These are phyloP conservation scores for Vollenhovia emeryi DNA, from an alignment of 1,140 invertebrate genomes.

Conservation along the genomic window DNA sequence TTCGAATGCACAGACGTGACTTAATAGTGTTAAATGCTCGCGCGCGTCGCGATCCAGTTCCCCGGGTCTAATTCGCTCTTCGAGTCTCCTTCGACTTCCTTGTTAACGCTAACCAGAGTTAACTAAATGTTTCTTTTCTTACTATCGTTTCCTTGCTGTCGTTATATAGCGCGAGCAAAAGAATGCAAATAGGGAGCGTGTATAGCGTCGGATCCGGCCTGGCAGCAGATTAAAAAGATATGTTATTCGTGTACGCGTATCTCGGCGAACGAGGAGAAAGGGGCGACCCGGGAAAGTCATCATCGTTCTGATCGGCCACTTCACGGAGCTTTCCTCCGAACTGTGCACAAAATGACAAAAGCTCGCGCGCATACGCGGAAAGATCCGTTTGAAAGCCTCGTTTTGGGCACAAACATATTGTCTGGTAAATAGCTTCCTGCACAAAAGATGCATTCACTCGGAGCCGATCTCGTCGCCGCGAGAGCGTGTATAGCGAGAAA, in stretches of 20 bases:
- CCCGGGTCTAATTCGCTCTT: conserved; percentile 29
- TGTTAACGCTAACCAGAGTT: conserved; percentile 26
- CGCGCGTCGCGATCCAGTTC: conserved; percentile 30
- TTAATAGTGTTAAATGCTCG: conserved; percentile 52
- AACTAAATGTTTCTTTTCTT: conserved; percentile 32
- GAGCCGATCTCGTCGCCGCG: conserved; percentile 67
- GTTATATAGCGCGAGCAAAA: no score
- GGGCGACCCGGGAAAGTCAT: not conserved
- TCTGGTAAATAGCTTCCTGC: conserved; percentile 65
- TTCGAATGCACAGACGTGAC: conserved; percentile 49
- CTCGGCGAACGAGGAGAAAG: not conserved
- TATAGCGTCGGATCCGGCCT: not conserved
- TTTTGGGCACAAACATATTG: conserved; percentile 71
- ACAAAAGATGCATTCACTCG: conserved; percentile 82
- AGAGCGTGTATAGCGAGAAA: conserved; percentile 66
- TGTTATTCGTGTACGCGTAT: not conserved
- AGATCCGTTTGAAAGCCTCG: conserved; percentile 42
- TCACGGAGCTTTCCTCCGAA: not conserved
- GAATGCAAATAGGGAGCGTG: not conserved
- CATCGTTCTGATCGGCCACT: not conserved
- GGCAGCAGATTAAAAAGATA: not conserved
- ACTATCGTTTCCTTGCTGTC: not conserved
- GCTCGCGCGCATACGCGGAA: not conserved
- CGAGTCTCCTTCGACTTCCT: conserved; percentile 9
- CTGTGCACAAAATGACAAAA: conserved; percentile 4